These are phyloP conservation scores for Propithecus coquereli DNA, from an alignment of 2,113 vertebrate species.

Conservation along the genomic window DNA sequence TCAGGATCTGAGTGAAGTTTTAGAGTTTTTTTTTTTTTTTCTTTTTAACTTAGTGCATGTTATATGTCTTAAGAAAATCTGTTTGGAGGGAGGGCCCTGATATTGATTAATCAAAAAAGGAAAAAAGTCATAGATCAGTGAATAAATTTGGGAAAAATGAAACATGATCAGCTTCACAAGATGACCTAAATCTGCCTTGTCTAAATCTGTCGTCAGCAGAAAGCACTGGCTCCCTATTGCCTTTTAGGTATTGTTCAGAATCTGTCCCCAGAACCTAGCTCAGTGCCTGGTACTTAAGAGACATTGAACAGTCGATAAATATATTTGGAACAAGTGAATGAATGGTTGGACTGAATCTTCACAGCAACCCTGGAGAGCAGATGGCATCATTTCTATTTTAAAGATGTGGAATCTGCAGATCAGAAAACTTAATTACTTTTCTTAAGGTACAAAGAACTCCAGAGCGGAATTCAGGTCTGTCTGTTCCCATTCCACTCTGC, in stretches of 20 bases:
- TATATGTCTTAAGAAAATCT: not conserved
- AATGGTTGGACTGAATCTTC: not conserved
- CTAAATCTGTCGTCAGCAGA: not conserved
- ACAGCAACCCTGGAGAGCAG: not conserved
- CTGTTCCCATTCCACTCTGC: not conserved
- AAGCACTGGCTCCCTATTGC: not conserved
- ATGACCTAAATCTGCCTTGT: not conserved
- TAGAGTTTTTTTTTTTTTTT: not conserved
- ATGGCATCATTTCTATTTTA: constrained; percentile 56
- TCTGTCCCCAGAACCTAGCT: not conserved
- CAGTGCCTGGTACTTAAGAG: not conserved
- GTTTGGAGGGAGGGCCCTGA: not conserved
- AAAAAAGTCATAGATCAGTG: not conserved
- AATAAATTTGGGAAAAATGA: not conserved
- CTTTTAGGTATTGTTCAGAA: not conserved
- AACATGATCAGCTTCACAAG: not conserved
- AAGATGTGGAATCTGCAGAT: constrained; percentile 16
- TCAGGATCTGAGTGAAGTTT: not conserved
- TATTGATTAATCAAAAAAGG: not conserved
- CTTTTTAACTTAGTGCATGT: not conserved
- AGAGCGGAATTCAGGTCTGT: not conserved
- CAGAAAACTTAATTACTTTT: not conserved
- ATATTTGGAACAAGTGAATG: not conserved
- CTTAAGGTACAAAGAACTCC: constrained; percentile 10
- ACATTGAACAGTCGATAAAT: not conserved